A percentile compares a stretch with the other conserved stretches of the same genome.
Evolutionary conservation across 2,113 vertebrate genomes (phyloP).

Genomic region (Sphaerodactylus townsendi): DNA sequence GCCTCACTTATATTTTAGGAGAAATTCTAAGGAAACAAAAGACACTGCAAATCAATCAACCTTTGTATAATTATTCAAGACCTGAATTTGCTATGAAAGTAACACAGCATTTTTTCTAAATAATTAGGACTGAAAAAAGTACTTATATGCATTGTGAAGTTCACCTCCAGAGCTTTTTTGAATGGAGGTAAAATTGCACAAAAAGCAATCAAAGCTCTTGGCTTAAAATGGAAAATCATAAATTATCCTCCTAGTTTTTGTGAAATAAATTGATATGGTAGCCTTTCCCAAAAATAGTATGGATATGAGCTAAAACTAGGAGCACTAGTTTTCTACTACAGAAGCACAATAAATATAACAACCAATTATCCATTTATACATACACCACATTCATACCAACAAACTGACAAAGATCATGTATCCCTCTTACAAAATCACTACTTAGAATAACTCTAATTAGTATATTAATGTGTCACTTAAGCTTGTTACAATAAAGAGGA

Average conservation of each 20-base stretch:
- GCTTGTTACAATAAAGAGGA: no score
- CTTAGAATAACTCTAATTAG: no score
- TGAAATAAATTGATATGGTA: background rate
- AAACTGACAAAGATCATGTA: no score
- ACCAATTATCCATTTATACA: no score
- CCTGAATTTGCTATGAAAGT: constrained; percentile 29
- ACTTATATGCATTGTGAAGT: constrained; percentile 43
- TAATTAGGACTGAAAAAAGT: constrained; percentile 49
- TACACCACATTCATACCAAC: no score
- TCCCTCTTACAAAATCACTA: no score
- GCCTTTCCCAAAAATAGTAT: background rate
- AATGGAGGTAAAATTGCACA: constrained; percentile 44
- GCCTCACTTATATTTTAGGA: background rate
- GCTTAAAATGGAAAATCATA: constrained; percentile 41
- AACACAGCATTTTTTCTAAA: constrained; percentile 16
- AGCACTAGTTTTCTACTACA: background rate
- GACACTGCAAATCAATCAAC: background rate
- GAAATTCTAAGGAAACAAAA: constrained; percentile 17
- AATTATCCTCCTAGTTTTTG: background rate
- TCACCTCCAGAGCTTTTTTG: constrained; percentile 48
- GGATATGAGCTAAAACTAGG: constrained; percentile 28
- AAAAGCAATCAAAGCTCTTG: constrained; percentile 42
- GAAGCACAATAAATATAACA: constrained; percentile 1
- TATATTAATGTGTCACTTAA: no score
- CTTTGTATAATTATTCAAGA: constrained; percentile 9